A percentile compares a stretch with the other conserved stretches of the same genome.
Conservation (phyloP, 2,113 vertebrate genomes). For the Heterotis niloticus region DNA sequence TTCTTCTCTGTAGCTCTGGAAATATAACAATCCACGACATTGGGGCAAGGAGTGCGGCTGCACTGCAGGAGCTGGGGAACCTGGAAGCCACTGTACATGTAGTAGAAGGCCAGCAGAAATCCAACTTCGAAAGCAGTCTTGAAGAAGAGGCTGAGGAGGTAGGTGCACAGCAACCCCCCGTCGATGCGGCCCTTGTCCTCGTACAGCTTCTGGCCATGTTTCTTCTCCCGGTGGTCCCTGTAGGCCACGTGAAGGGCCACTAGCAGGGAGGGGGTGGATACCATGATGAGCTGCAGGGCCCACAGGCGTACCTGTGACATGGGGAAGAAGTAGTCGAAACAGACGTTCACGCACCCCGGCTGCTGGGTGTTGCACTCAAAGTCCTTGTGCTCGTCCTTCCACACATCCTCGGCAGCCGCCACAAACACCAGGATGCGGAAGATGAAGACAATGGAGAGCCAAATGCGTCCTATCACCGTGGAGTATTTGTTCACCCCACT, state of each 20-base stretch:
- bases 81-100: constrained; percentile 73
- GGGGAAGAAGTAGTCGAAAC: constrained; percentile 84
- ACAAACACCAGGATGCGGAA: constrained; percentile 79
- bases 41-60: constrained; percentile 72
- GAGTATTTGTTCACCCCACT: constrained; percentile 83
- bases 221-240: constrained; percentile 67
- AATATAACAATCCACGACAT: constrained; percentile 75
- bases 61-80: constrained; percentile 71
- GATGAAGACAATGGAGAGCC: constrained; percentile 76
- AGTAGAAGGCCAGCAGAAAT: constrained; percentile 76
- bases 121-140: constrained; percentile 73
- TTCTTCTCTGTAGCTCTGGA: constrained; percentile 79
- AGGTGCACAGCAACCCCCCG: constrained; percentile 75
- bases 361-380: constrained; percentile 79
- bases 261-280: constrained; percentile 80
- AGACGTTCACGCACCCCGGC: constrained; percentile 82
- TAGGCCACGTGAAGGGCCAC: constrained; percentile 81
- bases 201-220: constrained; percentile 61
- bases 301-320: constrained; percentile 80
- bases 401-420: constrained; percentile 76
- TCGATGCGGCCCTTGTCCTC: constrained; percentile 62
- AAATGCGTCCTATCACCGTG: constrained; percentile 75
- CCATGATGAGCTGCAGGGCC: constrained; percentile 84
- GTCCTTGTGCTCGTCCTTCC: constrained; percentile 79
- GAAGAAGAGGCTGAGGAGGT: constrained; percentile 72